Percentiles rank a stretch among this genome's conserved stretches.
phyloP scores from a whole-genome alignment of 2,797 vertebrate genomes.

The Oophaga sylvatica region DNA sequence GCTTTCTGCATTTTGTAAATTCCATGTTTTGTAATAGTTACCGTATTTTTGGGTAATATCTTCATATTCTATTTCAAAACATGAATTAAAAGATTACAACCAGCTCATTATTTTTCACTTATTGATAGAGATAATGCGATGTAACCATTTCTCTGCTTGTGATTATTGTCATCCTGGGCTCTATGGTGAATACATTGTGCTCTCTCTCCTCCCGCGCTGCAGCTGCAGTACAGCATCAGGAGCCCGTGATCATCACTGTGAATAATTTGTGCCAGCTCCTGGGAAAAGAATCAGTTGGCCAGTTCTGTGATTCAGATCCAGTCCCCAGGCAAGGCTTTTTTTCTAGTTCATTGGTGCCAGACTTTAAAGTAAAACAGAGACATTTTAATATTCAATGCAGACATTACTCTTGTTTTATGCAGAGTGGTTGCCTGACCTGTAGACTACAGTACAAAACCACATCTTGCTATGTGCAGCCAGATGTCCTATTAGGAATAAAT shows the following conservation, averaged over 20 bases:
- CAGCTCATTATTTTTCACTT: neutral
- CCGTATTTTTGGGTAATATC: too few species aligned
- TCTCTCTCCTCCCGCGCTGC: constrained; percentile 17
- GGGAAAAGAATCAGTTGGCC: constrained; percentile 61
- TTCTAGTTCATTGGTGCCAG: constrained; percentile 62
- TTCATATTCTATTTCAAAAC: neutral
- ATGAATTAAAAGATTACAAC: neutral
- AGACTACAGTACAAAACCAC: constrained; percentile 38
- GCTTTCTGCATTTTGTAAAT: too few species aligned
- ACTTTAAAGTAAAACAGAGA: constrained; percentile 59
- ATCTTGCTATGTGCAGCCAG: constrained; percentile 23
- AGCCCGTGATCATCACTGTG: constrained; percentile 56
- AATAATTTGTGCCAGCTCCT: constrained; percentile 57
- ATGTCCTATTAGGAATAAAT: constrained; percentile 20
- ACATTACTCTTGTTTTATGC: constrained; percentile 52
- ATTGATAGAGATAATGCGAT: neutral
- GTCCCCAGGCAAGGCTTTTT: constrained; percentile 57
- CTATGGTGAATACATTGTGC: neutral
- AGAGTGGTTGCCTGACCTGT: constrained; percentile 39
- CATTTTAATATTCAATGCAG: constrained; percentile 57
- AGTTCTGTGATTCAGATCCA: constrained; percentile 60
- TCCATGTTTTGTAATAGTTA: too few species aligned
- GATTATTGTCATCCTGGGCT: neutral
- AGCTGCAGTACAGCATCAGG: constrained; percentile 55
- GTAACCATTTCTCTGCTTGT: constrained; percentile 8